phyloP scores from a whole-genome alignment of 2,797 vertebrate species.

The Dermochelys coriacea region DNA sequence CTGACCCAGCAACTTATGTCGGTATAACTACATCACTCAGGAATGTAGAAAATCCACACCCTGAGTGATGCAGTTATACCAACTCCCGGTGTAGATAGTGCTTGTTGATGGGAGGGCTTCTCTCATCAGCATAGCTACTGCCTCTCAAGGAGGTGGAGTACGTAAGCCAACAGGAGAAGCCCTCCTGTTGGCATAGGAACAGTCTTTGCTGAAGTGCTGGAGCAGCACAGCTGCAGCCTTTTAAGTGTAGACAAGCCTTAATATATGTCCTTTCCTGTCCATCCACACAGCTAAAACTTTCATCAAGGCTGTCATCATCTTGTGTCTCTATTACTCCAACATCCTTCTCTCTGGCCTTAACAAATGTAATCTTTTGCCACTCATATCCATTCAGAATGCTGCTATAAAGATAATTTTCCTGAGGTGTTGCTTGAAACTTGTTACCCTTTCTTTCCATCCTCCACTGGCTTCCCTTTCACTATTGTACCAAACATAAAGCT shows the following conservation, averaged over 20 bases:
- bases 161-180: not conserved
- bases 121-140: no score
- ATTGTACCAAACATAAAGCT: not conserved
- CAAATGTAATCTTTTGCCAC: not conserved
- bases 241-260: no score
- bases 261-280: not conserved
- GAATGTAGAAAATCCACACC: no score
- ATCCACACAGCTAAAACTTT: not conserved
- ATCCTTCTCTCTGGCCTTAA: not conserved
- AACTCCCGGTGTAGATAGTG: no score
- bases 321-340: not conserved
- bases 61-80: no score
- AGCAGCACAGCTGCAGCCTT: no score
- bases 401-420: not conserved
- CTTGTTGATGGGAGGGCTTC: no score
- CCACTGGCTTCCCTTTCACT: not conserved
- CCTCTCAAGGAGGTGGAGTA: not conserved
- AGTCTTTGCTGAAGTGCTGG: no score
- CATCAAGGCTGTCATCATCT: not conserved
- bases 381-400: not conserved
- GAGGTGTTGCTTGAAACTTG: not conserved
- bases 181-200: no score
- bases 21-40: no score
- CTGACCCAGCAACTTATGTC: no score
- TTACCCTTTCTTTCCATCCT: not conserved